These are phyloP conservation scores for Myrmophylax atrothorax DNA, from an alignment of 2,113 vertebrate genomes.

Conservation along the genomic window DNA sequence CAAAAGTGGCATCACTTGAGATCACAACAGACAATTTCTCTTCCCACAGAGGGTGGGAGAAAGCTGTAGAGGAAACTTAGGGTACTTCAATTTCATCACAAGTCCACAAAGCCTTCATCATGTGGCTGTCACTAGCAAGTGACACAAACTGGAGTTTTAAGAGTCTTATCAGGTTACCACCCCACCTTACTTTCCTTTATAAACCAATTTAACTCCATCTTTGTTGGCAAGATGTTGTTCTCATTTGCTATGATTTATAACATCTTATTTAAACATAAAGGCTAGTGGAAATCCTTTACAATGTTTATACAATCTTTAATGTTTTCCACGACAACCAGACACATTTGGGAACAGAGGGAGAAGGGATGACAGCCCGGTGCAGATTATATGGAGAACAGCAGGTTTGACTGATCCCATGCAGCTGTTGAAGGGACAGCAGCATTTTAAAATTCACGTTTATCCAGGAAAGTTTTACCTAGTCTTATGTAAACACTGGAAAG, in stretches of 20 bases:
- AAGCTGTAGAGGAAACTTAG: not conserved
- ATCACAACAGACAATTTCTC: not conserved
- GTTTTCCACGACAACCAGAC: constrained; percentile 26
- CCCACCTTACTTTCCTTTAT: not conserved
- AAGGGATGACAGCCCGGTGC: not conserved
- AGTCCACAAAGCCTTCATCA: not conserved
- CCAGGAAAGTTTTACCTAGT: not conserved
- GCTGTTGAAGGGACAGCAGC: not conserved
- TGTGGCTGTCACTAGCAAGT: not conserved
- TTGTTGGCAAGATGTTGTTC: not conserved
- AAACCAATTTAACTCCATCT: not conserved
- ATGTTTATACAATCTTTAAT: not conserved
- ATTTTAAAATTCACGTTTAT: not conserved
- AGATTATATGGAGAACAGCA: not conserved
- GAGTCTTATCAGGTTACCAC: not conserved
- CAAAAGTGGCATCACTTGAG: not conserved
- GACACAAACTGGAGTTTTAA: not conserved
- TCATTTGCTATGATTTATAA: not conserved
- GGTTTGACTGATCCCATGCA: not conserved
- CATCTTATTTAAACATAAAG: not conserved
- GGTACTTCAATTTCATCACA: not conserved
- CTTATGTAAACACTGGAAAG: not conserved
- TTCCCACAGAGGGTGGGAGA: not conserved
- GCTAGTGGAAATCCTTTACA: not conserved
- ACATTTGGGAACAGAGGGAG: not conserved